These are phyloP conservation scores for Poecile montanus DNA, from an alignment of 2,797 vertebrate genomes.

Conservation along the genomic window DNA sequence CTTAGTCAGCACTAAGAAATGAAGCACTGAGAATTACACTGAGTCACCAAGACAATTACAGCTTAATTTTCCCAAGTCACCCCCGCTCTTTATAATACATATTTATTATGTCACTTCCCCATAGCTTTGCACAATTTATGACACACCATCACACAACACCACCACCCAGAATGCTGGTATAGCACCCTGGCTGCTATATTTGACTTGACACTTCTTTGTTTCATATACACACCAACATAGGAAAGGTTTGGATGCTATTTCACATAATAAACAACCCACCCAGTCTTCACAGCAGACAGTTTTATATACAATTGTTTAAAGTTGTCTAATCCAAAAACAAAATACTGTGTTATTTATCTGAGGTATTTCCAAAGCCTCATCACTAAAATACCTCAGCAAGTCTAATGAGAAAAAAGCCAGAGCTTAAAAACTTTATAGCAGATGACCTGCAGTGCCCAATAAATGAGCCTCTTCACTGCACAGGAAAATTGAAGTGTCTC, in stretches of 20 bases:
- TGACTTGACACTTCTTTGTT: neutral
- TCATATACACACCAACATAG: neutral
- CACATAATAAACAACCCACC: neutral
- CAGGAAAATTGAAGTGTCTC: neutral
- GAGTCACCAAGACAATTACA: slow-evolving; percentile 50
- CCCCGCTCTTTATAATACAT: neutral
- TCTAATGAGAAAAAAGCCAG: neutral
- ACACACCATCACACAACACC: neutral
- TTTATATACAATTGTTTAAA: neutral
- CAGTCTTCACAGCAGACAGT: neutral
- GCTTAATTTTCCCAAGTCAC: slow-evolving; percentile 47
- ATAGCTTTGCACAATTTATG: neutral
- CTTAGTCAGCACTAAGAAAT: slow-evolving; percentile 61
- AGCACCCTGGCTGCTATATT: neutral
- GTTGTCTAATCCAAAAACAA: neutral
- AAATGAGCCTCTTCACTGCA: neutral
- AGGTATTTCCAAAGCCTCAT: neutral
- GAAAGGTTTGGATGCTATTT: neutral
- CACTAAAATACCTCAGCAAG: neutral
- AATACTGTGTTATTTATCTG: neutral
- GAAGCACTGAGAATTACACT: neutral
- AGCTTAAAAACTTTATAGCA: neutral
- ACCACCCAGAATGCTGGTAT: neutral
- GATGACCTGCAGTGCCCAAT: neutral
- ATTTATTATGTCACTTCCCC: slow-evolving; percentile 29